Percentiles rank a stretch among this genome's conserved stretches.
These are phyloP conservation scores for Sphaerolaimus hirsutus DNA, from an alignment of 2,888 invertebrate genomes.

Conservation along the genomic window DNA sequence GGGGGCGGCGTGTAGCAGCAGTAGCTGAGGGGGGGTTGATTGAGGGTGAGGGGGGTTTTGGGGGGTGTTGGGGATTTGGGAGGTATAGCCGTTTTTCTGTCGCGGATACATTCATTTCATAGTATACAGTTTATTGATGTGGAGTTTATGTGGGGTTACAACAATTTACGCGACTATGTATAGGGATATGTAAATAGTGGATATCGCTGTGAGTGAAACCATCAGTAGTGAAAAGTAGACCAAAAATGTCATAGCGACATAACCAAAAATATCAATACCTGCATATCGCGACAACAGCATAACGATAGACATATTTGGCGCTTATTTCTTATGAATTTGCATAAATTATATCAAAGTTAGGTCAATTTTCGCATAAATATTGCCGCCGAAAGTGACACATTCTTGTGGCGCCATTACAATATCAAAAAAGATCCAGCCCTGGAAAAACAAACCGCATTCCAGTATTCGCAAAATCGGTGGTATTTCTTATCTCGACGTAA, in stretches of 20 bases:
- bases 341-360: not conserved
- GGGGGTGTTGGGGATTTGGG: no score
- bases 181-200: no score
- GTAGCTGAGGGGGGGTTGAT: conserved; percentile 12
- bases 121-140: not conserved
- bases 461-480: conserved; percentile 25
- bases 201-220: no score
- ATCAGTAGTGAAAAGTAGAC: no score
- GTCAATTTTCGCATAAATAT: no score
- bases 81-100: no score
- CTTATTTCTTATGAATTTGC: no score
- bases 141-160: no score
- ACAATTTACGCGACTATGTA: no score
- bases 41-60: not conserved
- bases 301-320: no score
- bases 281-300: not conserved
- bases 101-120: not conserved
- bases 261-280: not conserved
- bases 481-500: conserved; percentile 23
- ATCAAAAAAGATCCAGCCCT: not conserved
- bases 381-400: no score
- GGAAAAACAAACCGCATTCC: conserved; percentile 19
- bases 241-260: no score
- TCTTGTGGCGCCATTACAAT: not conserved
- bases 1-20: conserved; percentile 23